Percentiles rank a stretch among this genome's conserved stretches.
Conservation (phyloP, 53 echinoderm and acorn worm species). For the Echinarachnius parma region DNA sequence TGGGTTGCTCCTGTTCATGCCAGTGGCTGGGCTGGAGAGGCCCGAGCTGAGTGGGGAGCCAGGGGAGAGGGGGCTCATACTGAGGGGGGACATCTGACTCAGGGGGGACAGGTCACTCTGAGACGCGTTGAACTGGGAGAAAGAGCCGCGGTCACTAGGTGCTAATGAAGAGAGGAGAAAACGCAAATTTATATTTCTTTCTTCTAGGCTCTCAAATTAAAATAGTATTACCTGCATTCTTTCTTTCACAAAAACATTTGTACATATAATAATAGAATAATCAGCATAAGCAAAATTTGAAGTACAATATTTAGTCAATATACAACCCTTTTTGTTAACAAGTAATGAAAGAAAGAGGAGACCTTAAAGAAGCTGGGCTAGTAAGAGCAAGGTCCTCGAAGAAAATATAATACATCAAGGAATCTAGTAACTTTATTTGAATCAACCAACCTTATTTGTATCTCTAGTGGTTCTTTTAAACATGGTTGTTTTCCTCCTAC, state of each 20-base stretch:
- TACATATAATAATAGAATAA: neutral
- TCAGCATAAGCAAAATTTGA: neutral
- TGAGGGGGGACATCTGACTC: conserved; percentile 88
- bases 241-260: neutral
- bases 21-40: conserved; percentile 65
- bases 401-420: no score
- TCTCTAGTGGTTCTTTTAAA: no score
- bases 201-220: no score
- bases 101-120: conserved; percentile 98
- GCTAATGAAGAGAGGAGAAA: no score
- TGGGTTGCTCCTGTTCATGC: conserved; percentile 63
- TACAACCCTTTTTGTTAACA: no score
- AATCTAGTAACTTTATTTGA: no score
- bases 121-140: conserved; percentile 69
- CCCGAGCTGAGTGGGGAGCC: conserved; percentile 72
- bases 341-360: no score
- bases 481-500: no score
- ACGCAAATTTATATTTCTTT: neutral
- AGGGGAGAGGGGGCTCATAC: conserved; percentile 91
- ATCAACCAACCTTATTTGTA: no score
- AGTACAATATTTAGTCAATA: no score
- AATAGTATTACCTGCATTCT: neutral
- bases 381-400: no score
- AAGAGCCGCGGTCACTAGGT: conserved; percentile 82
- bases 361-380: no score